phyloP scores from a whole-genome alignment of 2,888 invertebrate genomes.

The Protula sp. region DNA sequence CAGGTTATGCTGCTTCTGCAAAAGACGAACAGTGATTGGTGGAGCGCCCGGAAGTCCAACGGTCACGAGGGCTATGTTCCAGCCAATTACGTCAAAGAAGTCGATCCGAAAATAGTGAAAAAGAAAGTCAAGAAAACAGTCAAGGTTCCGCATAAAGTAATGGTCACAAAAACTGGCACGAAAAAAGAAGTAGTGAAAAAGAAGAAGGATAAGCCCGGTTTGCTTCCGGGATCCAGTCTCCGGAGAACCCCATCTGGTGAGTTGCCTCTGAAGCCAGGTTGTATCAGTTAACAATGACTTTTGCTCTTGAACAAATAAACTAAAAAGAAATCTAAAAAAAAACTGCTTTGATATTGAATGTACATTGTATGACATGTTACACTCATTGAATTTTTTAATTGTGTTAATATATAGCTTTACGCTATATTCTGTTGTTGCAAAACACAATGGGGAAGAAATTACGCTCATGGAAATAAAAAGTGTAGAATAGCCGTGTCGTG shows the following conservation, averaged over 20 bases:
- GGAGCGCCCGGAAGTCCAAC: conserved; percentile 91
- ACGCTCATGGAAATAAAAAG: too few species aligned
- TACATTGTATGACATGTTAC: too few species aligned
- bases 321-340: not conserved
- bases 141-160: conserved; percentile 74
- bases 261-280: too few species aligned
- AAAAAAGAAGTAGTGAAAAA: conserved; percentile 37
- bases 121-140: conserved; percentile 69
- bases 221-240: conserved; percentile 41
- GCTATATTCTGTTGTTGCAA: too few species aligned
- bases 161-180: conserved; percentile 71
- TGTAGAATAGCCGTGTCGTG: too few species aligned
- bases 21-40: conserved; percentile 97
- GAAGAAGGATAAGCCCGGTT: conserved; percentile 67
- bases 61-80: conserved; percentile 95
- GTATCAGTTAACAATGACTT: too few species aligned
- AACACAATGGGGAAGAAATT: too few species aligned
- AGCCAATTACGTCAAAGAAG: conserved; percentile 89
- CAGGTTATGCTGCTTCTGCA: conserved; percentile 81
- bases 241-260: conserved; percentile 50
- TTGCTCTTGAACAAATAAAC: too few species aligned
- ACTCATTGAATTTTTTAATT: too few species aligned
- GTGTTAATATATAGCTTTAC: too few species aligned
- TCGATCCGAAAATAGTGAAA: conserved; percentile 69
- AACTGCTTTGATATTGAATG: not conserved